These are phyloP conservation scores for Lutraria rhynchaena DNA, from an alignment of 1,140 invertebrate genomes.

Conservation along the genomic window DNA sequence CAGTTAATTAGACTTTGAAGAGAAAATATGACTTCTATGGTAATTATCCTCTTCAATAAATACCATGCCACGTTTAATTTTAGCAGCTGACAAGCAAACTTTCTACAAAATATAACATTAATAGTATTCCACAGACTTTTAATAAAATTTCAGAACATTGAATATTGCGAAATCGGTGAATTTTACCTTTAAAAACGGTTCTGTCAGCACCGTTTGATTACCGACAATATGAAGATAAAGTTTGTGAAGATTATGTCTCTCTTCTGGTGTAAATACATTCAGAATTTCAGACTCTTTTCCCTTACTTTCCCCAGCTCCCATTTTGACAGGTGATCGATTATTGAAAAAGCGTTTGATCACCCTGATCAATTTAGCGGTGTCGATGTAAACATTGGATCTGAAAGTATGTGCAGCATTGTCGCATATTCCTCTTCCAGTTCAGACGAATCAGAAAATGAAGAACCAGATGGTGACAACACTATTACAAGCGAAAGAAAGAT, in stretches of 20 bases:
- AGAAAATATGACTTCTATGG: neutral
- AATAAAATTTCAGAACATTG: neutral
- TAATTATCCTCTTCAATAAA: neutral
- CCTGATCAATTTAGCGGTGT: too few relatives aligned
- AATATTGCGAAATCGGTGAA: neutral
- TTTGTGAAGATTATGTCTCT: constrained; percentile 53
- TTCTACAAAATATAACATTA: neutral
- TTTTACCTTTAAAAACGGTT: constrained; percentile 57
- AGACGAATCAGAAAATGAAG: neutral
- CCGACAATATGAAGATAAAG: constrained; percentile 62
- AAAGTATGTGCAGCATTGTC: neutral
- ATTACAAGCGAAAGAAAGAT: too few relatives aligned
- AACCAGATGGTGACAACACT: too few relatives aligned
- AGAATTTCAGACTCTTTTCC: constrained; percentile 33
- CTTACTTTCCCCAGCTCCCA: constrained; percentile 54
- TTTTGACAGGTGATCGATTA: constrained; percentile 22
- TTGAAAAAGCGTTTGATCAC: neutral
- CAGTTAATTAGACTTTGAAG: neutral
- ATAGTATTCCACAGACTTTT: neutral
- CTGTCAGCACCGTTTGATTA: constrained; percentile 59
- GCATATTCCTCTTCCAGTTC: neutral
- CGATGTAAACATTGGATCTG: too few relatives aligned
- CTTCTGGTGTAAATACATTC: constrained; percentile 58
- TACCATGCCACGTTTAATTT: neutral
- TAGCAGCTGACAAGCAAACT: neutral